Base-by-base conservation (phyloP, 2,113 vertebrate species). In the Callipepla squamata region DNA sequence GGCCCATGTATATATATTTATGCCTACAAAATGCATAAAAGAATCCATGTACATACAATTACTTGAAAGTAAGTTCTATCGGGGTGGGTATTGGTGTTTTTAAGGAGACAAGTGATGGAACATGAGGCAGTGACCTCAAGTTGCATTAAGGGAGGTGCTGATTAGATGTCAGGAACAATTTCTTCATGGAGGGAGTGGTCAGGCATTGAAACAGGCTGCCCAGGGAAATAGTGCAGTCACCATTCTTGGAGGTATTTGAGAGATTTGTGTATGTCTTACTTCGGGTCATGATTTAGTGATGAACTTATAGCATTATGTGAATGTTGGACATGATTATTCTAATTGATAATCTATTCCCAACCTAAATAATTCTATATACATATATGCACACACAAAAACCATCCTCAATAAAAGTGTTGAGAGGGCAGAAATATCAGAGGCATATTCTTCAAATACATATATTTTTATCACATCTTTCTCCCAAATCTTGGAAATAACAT, bases 351-450 rank as follows among this genome's bases (percentile, higher is more conserved):
- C 53, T 55, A 16, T 30, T 55, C 30, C 26, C 17, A 55, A 55
- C 26, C 53, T 32, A 57, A 30, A 19, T 57, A 30, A 32, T 57
- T 57, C 53, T 57, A 12, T 30, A 40, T 10, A 2, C 18, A 20
- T 36, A 26, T 19, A 15, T 12, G 7, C 1, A 25, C 0, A 3
- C 3, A 50, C 25, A 32, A 4, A 81, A 66, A 67, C 11, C 5
- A 20, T 47, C 73, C 48, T 66, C 34, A 79, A 1, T 34, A 40
- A 22, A 47, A 67, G 4, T 57, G 21, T 18, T 45, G 48, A 59
- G 13, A 38, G 38, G 32, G 75, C 3, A 55, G 10, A 72, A 90
- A 61, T 7, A 81, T 4, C 13, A 78, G n/a, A 93, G 74, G 12
- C 11, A 38, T 47, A 66, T 58, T 80, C 11, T 65, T 14, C 7